These are phyloP conservation scores for Hippocampus guttulatus DNA, from an alignment of 2,113 vertebrate genomes.

Conservation along the genomic window DNA sequence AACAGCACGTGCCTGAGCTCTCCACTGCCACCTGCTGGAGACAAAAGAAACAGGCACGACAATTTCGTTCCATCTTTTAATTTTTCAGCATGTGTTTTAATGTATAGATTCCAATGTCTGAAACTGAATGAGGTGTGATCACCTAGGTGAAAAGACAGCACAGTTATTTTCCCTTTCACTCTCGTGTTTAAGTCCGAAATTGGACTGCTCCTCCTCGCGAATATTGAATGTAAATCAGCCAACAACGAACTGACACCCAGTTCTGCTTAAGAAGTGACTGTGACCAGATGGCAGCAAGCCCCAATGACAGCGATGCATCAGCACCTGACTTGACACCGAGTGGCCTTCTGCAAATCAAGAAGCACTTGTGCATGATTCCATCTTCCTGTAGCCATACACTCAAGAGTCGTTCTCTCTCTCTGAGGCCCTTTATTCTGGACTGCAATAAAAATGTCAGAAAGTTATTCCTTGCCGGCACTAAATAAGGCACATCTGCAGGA, in stretches of 20 bases:
- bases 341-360: slow-evolving; percentile 15
- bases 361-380: slow-evolving; percentile 21
- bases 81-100: no score
- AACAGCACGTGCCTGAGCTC: slow-evolving; percentile 43
- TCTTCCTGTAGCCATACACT: slow-evolving; percentile 22
- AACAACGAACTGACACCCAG: slow-evolving; percentile 22
- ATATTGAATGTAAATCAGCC: slow-evolving; percentile 33
- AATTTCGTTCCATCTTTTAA: no score
- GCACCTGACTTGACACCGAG: slow-evolving; percentile 22
- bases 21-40: no score
- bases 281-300: slow-evolving; percentile 20
- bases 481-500: slow-evolving; percentile 58
- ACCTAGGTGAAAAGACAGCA: slow-evolving; percentile 23
- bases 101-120: slow-evolving; percentile 24
- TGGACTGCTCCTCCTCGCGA: slow-evolving; percentile 17
- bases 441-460: slow-evolving; percentile 55
- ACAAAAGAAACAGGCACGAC: no score
- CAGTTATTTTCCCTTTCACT: slow-evolving; percentile 31
- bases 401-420: slow-evolving; percentile 16
- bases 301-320: slow-evolving; percentile 32
- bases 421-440: slow-evolving; percentile 23
- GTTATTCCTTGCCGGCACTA: slow-evolving; percentile 49
- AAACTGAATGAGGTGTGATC: slow-evolving; percentile 41
- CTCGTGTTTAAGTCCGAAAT: slow-evolving; percentile 17
- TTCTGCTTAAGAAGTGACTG: slow-evolving; percentile 16